Evolutionary conservation across 2,888 invertebrate genomes (phyloP).

Genomic region (Parochlus steinenii): DNA sequence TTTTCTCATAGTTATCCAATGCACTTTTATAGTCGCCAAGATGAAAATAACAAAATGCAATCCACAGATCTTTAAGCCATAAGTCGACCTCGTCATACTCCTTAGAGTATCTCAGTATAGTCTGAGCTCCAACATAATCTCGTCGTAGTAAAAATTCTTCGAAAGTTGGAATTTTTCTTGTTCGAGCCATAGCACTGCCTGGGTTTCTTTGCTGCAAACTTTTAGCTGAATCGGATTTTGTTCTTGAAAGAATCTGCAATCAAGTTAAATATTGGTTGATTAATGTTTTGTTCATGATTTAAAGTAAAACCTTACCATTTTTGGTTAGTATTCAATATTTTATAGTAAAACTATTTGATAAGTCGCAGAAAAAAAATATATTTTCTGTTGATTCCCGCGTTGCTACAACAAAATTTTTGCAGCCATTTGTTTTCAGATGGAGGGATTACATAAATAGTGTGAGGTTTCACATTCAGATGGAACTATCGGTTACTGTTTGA

Average conservation of each 20-base stretch:
- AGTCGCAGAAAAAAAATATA: background rate
- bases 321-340: background rate
- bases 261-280: background rate
- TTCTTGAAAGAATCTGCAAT: constrained; percentile 60
- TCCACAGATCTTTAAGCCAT: constrained; percentile 52
- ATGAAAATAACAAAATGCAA: constrained; percentile 91
- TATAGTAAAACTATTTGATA: background rate
- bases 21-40: constrained; percentile 82
- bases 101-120: constrained; percentile 49
- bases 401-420: no score
- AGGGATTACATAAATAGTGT: no score
- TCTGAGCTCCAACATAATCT: constrained; percentile 90
- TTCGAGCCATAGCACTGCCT: constrained; percentile 21
- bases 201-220: constrained; percentile 15
- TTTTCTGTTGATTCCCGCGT: no score
- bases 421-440: no score
- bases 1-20: constrained; percentile 48
- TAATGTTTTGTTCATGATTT: background rate
- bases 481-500: no score
- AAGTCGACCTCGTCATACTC: constrained; percentile 17
- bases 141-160: constrained; percentile 78
- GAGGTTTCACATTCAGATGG: no score
- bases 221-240: constrained; percentile 53
- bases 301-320: background rate
- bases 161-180: constrained; percentile 46